phyloP scores from a whole-genome alignment of 2,888 invertebrate species.

The Plebejus melissa region DNA sequence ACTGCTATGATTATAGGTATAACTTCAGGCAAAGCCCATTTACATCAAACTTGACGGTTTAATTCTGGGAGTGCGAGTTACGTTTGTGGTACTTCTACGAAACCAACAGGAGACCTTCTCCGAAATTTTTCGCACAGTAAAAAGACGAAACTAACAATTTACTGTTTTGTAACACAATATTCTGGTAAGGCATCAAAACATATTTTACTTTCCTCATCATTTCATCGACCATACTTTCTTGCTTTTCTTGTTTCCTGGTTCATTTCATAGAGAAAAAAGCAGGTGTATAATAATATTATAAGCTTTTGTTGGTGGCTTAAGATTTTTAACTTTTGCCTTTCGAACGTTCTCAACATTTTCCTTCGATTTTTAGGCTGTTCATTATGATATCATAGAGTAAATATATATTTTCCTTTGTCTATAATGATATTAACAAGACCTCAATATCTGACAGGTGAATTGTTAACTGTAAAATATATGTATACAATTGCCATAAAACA shows the following conservation, averaged over 20 bases:
- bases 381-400: background rate
- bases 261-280: background rate
- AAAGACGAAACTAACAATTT: background rate
- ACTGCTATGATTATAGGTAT: background rate
- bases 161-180: background rate
- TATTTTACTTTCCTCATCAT: background rate
- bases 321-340: background rate
- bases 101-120: background rate
- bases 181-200: background rate
- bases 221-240: background rate
- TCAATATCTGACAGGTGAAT: background rate
- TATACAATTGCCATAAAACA: no score
- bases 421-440: background rate
- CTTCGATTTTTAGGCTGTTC: background rate
- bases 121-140: background rate
- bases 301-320: no score
- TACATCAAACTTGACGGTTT: conserved; percentile 12
- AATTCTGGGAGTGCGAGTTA: background rate
- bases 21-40: background rate
- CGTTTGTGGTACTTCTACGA: background rate
- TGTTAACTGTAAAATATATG: background rate
- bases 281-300: no score
- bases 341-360: background rate
- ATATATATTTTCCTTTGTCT: no score
- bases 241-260: background rate